These are phyloP conservation scores for Drosophila emarginata DNA, from an alignment of 2,888 invertebrate genomes.

Conservation along the genomic window DNA sequence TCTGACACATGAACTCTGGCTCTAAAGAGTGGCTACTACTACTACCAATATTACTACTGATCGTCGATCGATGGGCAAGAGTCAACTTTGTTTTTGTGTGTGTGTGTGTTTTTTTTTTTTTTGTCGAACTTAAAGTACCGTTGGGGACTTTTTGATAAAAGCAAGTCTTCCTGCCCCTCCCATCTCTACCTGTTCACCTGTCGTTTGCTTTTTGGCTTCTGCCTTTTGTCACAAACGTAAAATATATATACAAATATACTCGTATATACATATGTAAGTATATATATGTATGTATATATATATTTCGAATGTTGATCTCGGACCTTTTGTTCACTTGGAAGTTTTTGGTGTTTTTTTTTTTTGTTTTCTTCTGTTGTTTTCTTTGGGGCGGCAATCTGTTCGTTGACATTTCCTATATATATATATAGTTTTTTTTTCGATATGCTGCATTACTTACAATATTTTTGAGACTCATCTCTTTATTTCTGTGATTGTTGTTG, in stretches of 20 bases:
- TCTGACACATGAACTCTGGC: conserved; percentile 68
- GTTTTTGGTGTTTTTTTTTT: conserved; percentile 19
- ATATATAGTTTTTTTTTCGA: neutral
- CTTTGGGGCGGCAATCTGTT: conserved; percentile 62
- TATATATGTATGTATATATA: conserved; percentile 42
- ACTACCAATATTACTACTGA: conserved; percentile 5
- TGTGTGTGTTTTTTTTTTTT: conserved; percentile 3
- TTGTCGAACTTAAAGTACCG: conserved; percentile 55
- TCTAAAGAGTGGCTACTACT: conserved; percentile 29
- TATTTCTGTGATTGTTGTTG: conserved; percentile 13
- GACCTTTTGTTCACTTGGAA: conserved; percentile 55
- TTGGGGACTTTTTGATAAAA: conserved; percentile 26
- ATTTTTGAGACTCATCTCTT: conserved; percentile 3
- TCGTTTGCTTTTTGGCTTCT: conserved; percentile 18
- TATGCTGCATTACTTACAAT: conserved; percentile 12
- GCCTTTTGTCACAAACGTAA: conserved; percentile 36
- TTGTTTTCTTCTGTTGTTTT: neutral
- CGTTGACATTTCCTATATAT: conserved; percentile 65
- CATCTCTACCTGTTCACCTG: conserved; percentile 1
- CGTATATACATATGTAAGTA: neutral
- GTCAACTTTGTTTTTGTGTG: conserved; percentile 6
- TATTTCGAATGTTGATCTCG: conserved; percentile 62
- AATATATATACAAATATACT: neutral
- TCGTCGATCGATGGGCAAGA: neutral
- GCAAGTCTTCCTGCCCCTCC: neutral